Evolutionary conservation across 2,797 vertebrate species (phyloP), one percentile per base, ranked within the genome.

Genomic region (Thunnus albacares): DNA sequence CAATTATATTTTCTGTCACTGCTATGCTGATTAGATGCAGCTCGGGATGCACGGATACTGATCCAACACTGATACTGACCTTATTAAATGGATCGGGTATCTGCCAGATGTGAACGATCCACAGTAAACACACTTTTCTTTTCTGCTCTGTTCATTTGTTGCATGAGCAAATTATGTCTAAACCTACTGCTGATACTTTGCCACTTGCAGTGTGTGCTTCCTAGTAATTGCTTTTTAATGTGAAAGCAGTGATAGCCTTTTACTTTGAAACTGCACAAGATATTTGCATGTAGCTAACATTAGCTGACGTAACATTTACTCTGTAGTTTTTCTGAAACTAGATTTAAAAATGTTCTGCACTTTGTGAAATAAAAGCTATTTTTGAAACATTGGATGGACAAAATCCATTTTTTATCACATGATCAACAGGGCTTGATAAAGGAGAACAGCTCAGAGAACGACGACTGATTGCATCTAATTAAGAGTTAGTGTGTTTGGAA

Each of bases 1-100:
- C 17, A 49, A 7, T 49, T 17, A 41, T 49, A 49, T 49, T 14
- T 45, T 45, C 64, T 26, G 24, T 4, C 47, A 57, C 33, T 4
- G 33, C 57, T 45, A 14, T 45, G 26, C 24, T 49, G 63, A 65
- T 71, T 9, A 65, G 26, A 75, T 47, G 38, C 45, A 60, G 33
- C 35, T 0, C 6, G 13, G 24, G 51, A 57, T 2, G 9, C 7
- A 8, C 6, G 2, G 5, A 20, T 49, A 49, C 6, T 6, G 17
- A 49, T 49, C 15, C 47, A 51, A 20, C 7, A 6, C 47, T 2
- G 18, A 51, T 20, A 51, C 30, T 49, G 58, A 57, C 43, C 66
- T 45, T 8, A 26, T 14, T 15, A n/a, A 63, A 52, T 26, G 18
- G 41, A 70, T n/a, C 11, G n/a, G 15, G 24, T 20, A 26, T 61